Conservation (phyloP, 2,888 invertebrate genomes). For the Coremacera marginata region DNA sequence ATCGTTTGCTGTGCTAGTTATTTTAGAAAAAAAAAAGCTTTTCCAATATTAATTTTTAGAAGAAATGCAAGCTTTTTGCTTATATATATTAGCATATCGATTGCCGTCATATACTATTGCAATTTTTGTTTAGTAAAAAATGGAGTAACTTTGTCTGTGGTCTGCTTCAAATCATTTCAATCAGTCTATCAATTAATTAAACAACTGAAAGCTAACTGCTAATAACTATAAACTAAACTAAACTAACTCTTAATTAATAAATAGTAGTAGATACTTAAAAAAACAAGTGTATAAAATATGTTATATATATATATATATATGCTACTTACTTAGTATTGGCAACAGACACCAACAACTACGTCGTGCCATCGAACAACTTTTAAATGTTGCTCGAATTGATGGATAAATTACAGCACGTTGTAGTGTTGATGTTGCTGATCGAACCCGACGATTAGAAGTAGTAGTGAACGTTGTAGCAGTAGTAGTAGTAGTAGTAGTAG, state of each 20-base stretch:
- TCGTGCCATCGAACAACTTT: not conserved
- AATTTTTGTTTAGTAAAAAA: not conserved
- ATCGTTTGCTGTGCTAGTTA: no score
- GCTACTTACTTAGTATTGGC: not conserved
- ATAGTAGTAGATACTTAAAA: no score
- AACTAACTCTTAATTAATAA: not conserved
- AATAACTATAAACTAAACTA: not conserved
- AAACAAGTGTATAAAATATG: not conserved
- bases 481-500: constrained; percentile 21
- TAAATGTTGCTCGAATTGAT: not conserved
- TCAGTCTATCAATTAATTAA: no score
- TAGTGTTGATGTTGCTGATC: constrained; percentile 11
- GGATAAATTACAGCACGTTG: not conserved
- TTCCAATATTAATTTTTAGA: no score
- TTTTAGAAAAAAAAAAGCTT: no score
- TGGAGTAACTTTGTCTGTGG: not conserved
- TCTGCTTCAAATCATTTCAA: not conserved
- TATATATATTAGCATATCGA: no score
- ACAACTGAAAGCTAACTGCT: no score
- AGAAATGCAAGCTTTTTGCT: no score
- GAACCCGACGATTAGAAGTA: not conserved
- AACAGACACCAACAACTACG: not conserved
- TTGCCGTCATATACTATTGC: no score
- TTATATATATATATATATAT: not conserved
- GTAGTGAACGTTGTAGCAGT: constrained; percentile 1